Evolutionary conservation across 2,888 invertebrate species (phyloP).

Genomic region (Rhagonycha fulva): DNA sequence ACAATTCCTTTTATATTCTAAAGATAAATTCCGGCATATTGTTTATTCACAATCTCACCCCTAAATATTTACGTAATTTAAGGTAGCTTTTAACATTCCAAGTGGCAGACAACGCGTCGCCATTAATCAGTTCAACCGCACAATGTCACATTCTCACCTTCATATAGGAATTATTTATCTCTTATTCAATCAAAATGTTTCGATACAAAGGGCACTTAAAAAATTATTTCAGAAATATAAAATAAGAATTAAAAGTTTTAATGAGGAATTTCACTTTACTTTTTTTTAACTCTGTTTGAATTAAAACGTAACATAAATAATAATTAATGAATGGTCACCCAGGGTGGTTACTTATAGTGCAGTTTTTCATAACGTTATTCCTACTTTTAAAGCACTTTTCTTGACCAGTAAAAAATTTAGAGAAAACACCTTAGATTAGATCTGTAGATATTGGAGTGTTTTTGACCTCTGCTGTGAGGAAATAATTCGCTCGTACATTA

Average conservation of each 20-base stretch:
- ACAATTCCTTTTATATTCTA: background rate
- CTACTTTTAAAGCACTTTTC: background rate
- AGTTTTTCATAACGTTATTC: background rate
- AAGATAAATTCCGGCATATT: background rate
- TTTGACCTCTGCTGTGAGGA: background rate
- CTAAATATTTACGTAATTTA: constrained; percentile 13
- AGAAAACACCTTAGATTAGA: background rate
- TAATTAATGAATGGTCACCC: too few species aligned
- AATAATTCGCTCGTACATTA: background rate
- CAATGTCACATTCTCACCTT: constrained; percentile 15
- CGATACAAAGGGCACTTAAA: background rate
- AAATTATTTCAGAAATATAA: background rate
- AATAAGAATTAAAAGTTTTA: background rate
- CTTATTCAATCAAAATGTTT: background rate
- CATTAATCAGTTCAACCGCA: constrained; percentile 24
- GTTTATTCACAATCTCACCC: background rate
- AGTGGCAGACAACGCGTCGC: constrained; percentile 14
- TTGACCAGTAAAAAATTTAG: background rate
- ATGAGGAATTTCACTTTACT: background rate
- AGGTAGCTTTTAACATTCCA: constrained; percentile 24
- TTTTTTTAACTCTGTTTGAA: background rate
- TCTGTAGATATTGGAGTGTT: background rate
- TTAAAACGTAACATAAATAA: background rate
- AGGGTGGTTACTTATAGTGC: too few species aligned
- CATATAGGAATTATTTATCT: constrained; percentile 3